Base-by-base conservation (phyloP, 2,797 vertebrate genomes). In the Thripadectes ignobilis region DNA sequence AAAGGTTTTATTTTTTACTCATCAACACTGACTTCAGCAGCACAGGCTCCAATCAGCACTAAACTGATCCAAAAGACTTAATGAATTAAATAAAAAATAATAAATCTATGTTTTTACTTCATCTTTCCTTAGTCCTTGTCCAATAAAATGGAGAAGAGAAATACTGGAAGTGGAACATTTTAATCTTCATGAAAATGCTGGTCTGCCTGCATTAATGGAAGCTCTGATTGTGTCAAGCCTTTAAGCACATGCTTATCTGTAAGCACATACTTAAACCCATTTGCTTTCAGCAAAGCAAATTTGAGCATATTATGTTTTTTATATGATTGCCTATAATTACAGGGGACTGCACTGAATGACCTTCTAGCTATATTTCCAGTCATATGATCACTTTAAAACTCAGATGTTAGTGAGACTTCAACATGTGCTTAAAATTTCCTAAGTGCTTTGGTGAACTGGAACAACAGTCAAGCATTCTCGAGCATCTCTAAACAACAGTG, bases 311-410 rank as follows among this genome's bases (percentile, higher is more conserved):
- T 95, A 95, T 93, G 93, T 93, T 95, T 96, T 97, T 95, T 95
- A 85, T 96, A 95, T 88, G 92, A 97, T 95, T 97, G 92, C 90
- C 93, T 95, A 84, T 95, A 97, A 97, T 97, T 97, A 94, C 85
- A 90, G 90, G 71, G 74, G 88, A 88, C 90, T 86, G 69, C 39
- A 90, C 23, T 63, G 69, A 95, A 75, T 97, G 96, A 94, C 96
- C 96, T 97, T 52, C 92, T 29, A 97, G 94, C 90, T 93, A 79
- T 94, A 96, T 94, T 97, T 96, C 83, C 55, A 95, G 90, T 97
- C 94, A 95, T 88, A 94, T 89, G 92, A 95, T 92, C 91, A 85
- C 89, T 96, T 96, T 93, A 95, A 93, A 95, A 92, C 95, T 95
- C 73, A 76, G 94, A 92, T 63, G 76, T 92, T 93, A 97, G 89